phyloP scores from a whole-genome alignment of 2,797 vertebrate genomes.

The Tolypeutes matacus region DNA sequence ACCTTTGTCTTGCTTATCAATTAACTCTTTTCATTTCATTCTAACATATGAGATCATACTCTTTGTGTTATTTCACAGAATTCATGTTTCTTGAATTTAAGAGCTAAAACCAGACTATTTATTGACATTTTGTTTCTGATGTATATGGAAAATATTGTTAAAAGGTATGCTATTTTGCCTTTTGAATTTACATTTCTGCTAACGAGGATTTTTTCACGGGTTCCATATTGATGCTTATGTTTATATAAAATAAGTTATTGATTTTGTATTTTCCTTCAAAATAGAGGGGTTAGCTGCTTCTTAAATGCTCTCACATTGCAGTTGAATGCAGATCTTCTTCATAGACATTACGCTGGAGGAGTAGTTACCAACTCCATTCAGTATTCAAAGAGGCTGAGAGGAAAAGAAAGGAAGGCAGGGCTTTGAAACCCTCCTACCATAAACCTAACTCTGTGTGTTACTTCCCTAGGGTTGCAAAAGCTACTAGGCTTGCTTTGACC shows the following conservation, averaged over 20 bases:
- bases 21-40: background rate
- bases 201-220: background rate
- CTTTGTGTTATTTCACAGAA: background rate
- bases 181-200: background rate
- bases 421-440: background rate
- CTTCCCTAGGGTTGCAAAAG: background rate
- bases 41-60: background rate
- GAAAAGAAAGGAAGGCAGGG: background rate
- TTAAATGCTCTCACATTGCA: background rate
- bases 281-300: background rate
- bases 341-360: background rate
- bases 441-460: background rate
- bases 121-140: background rate
- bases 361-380: background rate
- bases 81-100: background rate
- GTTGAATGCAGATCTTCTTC: background rate
- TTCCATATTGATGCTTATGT: background rate
- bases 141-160: background rate
- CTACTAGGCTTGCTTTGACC: background rate
- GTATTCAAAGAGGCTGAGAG: background rate
- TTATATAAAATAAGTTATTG: background rate
- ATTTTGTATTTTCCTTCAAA: background rate
- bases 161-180: background rate
- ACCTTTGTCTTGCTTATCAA: background rate
- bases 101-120: background rate